These are phyloP conservation scores for Channallabes apus DNA, from an alignment of 2,797 vertebrate genomes.

Conservation along the genomic window DNA sequence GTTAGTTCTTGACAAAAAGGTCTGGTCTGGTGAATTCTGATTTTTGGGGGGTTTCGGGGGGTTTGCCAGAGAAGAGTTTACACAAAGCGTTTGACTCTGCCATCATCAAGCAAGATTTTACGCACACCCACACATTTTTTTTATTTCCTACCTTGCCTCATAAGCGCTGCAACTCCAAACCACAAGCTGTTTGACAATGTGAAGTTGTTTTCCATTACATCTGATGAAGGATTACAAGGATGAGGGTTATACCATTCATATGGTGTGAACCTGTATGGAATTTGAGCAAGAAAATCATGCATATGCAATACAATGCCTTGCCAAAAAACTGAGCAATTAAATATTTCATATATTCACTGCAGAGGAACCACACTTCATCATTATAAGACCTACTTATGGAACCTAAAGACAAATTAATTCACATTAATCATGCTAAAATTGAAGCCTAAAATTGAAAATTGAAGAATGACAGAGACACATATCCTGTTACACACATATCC, in stretches of 20 bases:
- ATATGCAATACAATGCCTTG: constrained; percentile 15
- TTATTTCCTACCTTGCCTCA: constrained; percentile 89
- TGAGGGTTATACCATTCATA: constrained; percentile 99
- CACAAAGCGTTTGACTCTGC: too few relatives aligned
- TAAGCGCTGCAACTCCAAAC: constrained; percentile 97
- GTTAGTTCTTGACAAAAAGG: too few relatives aligned
- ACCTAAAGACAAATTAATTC: constrained; percentile 3
- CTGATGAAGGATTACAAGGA: constrained; percentile 93
- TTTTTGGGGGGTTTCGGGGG: too few relatives aligned
- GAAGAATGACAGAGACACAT: background rate
- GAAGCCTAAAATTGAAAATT: background rate
- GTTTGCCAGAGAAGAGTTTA: too few relatives aligned
- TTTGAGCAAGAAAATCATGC: constrained; percentile 18
- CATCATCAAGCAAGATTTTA: background rate
- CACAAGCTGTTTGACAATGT: constrained; percentile 98
- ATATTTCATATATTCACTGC: background rate
- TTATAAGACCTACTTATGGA: constrained; percentile 2
- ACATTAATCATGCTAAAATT: constrained; percentile 10
- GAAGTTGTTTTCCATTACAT: constrained; percentile 96
- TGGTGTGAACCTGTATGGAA: constrained; percentile 88
- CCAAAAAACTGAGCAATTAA: background rate
- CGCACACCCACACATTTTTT: too few relatives aligned
- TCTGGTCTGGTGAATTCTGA: too few relatives aligned
- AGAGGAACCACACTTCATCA: constrained; percentile 1
- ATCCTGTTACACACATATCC: constrained; percentile 14